Conservation (phyloP, 2,113 vertebrate species). For the Grammomys dolichurus region DNA sequence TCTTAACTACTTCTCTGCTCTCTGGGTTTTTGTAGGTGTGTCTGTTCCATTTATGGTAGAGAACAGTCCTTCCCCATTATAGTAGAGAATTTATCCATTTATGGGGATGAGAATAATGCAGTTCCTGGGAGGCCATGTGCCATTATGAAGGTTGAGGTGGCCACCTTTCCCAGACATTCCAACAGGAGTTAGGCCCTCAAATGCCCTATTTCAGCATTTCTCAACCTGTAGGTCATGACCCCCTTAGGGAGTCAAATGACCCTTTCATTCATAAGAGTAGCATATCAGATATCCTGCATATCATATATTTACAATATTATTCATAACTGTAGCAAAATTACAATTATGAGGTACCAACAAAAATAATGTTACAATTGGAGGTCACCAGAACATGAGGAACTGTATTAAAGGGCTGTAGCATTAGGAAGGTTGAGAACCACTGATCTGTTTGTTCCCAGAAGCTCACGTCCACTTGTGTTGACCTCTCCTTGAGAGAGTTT, state of each 20-base stretch:
- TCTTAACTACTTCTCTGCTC: slow-evolving; percentile 1
- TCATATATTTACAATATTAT: neutral
- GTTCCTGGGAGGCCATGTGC: neutral
- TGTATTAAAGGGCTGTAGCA: neutral
- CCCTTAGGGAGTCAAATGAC: neutral
- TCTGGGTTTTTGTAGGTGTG: neutral
- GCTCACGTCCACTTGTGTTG: neutral
- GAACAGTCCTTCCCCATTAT: neutral
- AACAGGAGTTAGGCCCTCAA: neutral
- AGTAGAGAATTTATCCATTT: too few relatives aligned
- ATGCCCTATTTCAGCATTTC: neutral
- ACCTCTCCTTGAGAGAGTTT: neutral
- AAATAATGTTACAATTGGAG: neutral
- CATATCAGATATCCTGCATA: neutral
- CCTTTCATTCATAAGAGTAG: neutral
- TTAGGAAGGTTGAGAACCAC: neutral
- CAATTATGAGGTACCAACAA: neutral
- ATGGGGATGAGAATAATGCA: neutral
- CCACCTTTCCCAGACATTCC: neutral
- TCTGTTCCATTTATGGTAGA: neutral
- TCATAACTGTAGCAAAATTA: neutral
- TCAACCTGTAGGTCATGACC: neutral
- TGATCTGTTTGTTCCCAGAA: neutral
- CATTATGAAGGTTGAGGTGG: neutral
- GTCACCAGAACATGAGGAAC: neutral